Percentiles rank a stretch among this genome's conserved stretches.
Conservation (phyloP, 2,113 vertebrate species). For the Chlamydotis undulata region DNA sequence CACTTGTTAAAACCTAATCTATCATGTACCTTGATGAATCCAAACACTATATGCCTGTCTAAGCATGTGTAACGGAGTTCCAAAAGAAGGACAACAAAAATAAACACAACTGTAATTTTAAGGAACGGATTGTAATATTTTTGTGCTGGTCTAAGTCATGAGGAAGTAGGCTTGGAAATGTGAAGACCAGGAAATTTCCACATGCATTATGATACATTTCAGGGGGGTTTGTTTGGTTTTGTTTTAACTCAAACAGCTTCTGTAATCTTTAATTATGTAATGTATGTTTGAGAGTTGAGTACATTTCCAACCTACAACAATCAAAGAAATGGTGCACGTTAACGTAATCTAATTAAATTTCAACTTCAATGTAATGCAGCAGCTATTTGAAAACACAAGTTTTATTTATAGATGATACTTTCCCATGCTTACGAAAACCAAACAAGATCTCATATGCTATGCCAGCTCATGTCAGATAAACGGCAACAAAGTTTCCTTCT, state of each 20-base stretch:
- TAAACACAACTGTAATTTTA: neutral
- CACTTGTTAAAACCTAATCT: neutral
- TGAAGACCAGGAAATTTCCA: neutral
- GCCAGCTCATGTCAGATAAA: neutral
- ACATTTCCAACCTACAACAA: neutral
- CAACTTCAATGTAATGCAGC: neutral
- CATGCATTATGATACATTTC: neutral
- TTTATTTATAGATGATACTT: neutral
- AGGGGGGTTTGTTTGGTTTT: neutral
- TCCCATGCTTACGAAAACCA: neutral
- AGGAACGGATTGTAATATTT: neutral
- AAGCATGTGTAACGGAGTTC: neutral
- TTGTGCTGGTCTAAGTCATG: neutral
- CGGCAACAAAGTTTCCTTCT: neutral
- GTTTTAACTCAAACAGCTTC: neutral
- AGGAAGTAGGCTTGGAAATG: neutral
- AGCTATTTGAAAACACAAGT: neutral
- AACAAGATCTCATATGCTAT: neutral
- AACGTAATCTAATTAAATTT: neutral
- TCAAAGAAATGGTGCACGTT: neutral
- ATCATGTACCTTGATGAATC: neutral
- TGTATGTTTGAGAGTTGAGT: neutral
- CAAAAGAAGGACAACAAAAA: neutral
- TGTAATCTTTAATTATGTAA: neutral
- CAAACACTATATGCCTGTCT: neutral